A percentile compares a stretch with the other conserved stretches of the same genome.
Evolutionary conservation across 2,888 invertebrate genomes (phyloP).

Genomic region (Steinernema carpocapsae): DNA sequence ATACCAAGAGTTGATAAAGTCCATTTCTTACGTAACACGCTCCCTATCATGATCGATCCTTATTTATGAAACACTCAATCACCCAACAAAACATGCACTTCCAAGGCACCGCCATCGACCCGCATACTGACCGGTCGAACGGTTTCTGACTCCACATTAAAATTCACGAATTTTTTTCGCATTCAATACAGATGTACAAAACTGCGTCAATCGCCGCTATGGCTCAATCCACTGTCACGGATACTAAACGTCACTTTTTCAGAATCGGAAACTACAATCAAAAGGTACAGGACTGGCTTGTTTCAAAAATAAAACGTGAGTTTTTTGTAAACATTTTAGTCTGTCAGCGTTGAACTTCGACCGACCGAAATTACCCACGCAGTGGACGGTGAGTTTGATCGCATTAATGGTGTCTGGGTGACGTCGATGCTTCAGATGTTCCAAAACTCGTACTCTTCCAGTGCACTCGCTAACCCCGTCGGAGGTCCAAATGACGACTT

Average conservation of each 20-base stretch:
- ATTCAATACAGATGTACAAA: background rate
- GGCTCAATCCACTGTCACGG: background rate
- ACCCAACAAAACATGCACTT: background rate
- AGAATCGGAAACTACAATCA: slow-evolving; percentile 29
- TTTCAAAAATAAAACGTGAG: background rate
- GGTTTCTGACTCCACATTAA: background rate
- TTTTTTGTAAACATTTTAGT: slow-evolving; percentile 9
- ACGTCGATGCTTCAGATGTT: background rate
- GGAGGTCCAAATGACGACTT: slow-evolving; percentile 2
- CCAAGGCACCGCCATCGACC: background rate
- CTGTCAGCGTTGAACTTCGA: background rate
- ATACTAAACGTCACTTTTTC: background rate
- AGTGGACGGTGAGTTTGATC: slow-evolving; percentile 12
- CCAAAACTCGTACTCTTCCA: slow-evolving; percentile 10
- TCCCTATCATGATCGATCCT: background rate
- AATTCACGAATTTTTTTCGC: slow-evolving; percentile 1
- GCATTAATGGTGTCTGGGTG: background rate
- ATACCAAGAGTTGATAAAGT: too few species aligned
- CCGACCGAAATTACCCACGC: slow-evolving; percentile 1
- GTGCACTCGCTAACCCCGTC: slow-evolving; percentile 23
- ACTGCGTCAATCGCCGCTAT: background rate
- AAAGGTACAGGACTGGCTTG: slow-evolving; percentile 3
- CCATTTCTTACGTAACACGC: too few species aligned
- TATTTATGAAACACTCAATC: background rate
- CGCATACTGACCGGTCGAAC: background rate